These are phyloP conservation scores for Aphelocoma coerulescens DNA, from an alignment of 2,113 vertebrate species.

Conservation along the genomic window DNA sequence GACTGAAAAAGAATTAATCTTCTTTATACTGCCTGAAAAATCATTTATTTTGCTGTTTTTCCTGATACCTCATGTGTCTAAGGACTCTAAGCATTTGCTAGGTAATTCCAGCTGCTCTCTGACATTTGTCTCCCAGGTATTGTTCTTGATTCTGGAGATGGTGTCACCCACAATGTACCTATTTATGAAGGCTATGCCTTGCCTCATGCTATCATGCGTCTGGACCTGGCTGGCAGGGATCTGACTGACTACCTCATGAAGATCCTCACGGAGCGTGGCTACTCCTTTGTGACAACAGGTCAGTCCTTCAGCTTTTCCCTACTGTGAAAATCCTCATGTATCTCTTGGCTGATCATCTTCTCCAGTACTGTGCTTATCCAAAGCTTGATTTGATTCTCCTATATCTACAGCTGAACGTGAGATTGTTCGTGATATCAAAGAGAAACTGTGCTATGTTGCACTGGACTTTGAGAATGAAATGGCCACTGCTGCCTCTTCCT, in stretches of 20 bases:
- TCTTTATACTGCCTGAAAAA: not conserved
- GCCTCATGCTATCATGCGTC: conserved; percentile 86
- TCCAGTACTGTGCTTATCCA: not conserved
- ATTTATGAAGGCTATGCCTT: conserved; percentile 87
- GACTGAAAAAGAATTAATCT: not conserved
- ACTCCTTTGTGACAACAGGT: conserved; percentile 96
- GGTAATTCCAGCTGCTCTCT: not conserved
- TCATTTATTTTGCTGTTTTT: not conserved
- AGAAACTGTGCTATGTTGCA: conserved; percentile 92
- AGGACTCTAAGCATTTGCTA: not conserved
- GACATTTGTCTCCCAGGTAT: conserved; percentile 78
- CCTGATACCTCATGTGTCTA: not conserved
- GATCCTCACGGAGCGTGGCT: conserved; percentile 93
- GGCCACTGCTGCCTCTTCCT: conserved; percentile 94
- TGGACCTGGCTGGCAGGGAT: conserved; percentile 88
- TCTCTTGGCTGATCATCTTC: not conserved
- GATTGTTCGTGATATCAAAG: conserved; percentile 95
- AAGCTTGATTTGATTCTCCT: conserved; percentile 1
- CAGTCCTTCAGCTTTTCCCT: conserved; percentile 10
- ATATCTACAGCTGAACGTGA: conserved; percentile 86
- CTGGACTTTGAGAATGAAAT: conserved; percentile 97
- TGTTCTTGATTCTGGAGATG: conserved; percentile 90
- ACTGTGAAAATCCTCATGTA: not conserved
- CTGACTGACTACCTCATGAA: conserved; percentile 98
- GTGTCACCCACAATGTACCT: conserved; percentile 87